phyloP scores from a whole-genome alignment of 1,140 invertebrate species.

The Drosophila kikkawai region DNA sequence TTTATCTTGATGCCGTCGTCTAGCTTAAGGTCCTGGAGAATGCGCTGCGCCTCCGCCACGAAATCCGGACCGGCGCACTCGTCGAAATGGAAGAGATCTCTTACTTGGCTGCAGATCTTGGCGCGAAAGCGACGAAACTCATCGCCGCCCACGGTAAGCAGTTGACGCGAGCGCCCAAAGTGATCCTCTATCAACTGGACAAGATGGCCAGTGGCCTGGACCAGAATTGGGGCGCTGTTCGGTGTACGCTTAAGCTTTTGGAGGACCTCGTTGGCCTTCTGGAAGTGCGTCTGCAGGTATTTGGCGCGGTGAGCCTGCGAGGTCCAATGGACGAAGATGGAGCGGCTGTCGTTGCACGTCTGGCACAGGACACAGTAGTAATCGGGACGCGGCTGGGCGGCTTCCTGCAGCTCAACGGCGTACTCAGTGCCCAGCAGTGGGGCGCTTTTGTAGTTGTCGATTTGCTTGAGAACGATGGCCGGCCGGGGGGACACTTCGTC shows the following conservation, averaged over 20 bases:
- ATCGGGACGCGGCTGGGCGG: constrained; percentile 87
- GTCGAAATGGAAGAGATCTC: constrained; percentile 82
- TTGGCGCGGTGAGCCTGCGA: constrained; percentile 90
- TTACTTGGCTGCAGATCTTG: constrained; percentile 85
- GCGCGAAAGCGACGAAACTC: constrained; percentile 64
- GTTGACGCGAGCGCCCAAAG: constrained; percentile 47
- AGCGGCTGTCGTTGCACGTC: constrained; percentile 90
- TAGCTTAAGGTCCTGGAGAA: constrained; percentile 21
- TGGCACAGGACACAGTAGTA: constrained; percentile 91
- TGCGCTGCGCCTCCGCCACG: constrained; percentile 39
- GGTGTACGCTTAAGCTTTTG: constrained; percentile 40
- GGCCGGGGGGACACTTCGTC: constrained; percentile 86
- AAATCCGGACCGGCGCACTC: constrained; percentile 83
- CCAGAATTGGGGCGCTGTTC: constrained; percentile 8
- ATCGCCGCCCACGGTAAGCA: constrained; percentile 30
- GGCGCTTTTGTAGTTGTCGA: constrained; percentile 85
- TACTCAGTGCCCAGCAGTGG: constrained; percentile 90
- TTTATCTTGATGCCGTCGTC: constrained; percentile 4
- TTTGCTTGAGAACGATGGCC: constrained; percentile 87
- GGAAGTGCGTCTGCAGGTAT: constrained; percentile 85
- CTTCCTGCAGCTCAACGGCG: constrained; percentile 89
- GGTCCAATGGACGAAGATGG: constrained; percentile 90
- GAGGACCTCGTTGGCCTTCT: constrained; percentile 54
- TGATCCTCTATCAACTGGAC: constrained; percentile 61
- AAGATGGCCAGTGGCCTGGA: constrained; percentile 43